A percentile compares a stretch with the other conserved stretches of the same genome.
phyloP scores from a whole-genome alignment of 2,113 vertebrate genomes.

The Seriola dumerili region DNA sequence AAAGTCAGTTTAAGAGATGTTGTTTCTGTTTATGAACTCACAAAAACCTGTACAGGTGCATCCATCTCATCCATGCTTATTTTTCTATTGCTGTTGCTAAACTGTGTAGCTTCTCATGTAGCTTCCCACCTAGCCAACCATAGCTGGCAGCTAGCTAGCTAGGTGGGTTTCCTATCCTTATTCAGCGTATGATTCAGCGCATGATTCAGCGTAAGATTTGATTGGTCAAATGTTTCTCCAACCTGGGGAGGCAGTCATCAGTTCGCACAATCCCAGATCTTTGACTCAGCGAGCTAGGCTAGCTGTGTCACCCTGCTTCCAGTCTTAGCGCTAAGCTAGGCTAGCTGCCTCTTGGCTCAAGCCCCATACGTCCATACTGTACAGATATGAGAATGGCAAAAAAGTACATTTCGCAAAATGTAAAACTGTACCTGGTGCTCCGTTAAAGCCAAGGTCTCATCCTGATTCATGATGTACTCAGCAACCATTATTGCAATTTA shows the following conservation, averaged over 20 bases:
- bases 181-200: too few relatives aligned
- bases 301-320: not conserved
- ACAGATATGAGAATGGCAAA: too few relatives aligned
- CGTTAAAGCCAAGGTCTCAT: not conserved
- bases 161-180: too few relatives aligned
- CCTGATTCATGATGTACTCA: not conserved
- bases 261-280: not conserved
- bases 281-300: not conserved
- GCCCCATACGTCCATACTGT: too few relatives aligned
- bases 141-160: too few relatives aligned
- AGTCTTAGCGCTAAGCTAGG: not conserved
- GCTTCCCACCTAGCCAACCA: too few relatives aligned
- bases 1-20: not conserved
- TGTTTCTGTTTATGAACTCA: not conserved
- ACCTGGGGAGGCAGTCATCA: too few relatives aligned
- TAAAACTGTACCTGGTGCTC: not conserved
- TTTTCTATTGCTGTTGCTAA: too few relatives aligned
- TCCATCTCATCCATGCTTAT: too few relatives aligned
- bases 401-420: not conserved
- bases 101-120: too few relatives aligned
- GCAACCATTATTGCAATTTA: not conserved
- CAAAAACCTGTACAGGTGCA: not conserved
- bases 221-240: not conserved
- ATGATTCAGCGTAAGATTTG: not conserved
- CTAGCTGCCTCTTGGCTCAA: not conserved